Base-by-base conservation (phyloP, 2,113 vertebrate species). In the Egretta garzetta region DNA sequence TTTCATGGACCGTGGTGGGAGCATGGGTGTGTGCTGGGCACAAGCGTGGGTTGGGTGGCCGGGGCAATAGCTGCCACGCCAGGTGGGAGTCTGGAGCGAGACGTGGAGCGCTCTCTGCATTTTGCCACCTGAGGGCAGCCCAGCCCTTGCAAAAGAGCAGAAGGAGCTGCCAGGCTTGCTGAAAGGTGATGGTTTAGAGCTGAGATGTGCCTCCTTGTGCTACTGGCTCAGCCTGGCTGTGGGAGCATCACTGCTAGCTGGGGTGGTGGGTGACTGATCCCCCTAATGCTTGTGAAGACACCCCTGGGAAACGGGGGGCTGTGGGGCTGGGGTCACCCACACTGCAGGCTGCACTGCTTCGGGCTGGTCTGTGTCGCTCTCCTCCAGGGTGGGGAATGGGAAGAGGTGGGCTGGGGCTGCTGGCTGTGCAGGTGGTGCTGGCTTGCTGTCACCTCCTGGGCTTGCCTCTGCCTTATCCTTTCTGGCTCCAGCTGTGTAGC, bases 91-190 rank as follows among this genome's bases (percentile, higher is more conserved):
- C 37, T 71, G 60, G 50, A 81, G 41, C 0, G 5, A 79, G 28
- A n/a, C 2, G 2, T 10, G 77, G 24, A 77, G 89, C 27, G 3
- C 18, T 88, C 72, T 59, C 93, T 92, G 45, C 64, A 6, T 93
- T 85, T 96, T 90, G 76, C 97, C 97, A 96, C 95, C 73, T 90
- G 97, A 97, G 97, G 97, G 96, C 95, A 91, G 93, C 60, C 79
- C 83, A 95, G 63, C 47, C 64, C 64, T 80, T 90, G 63, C 0
- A 3, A 79, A 94, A 47, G n/a, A 92, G 72, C 58, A 79, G 64
- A 17, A 79, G 62, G 33, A 75, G 73, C 71, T 76, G 41, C 32
- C 45, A 17, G 0, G 0, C 39, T 71, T 49, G 55, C 83, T 81
- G 63, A 59, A 60, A 60, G 28, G 18, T 47, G 21, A 7, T 45